Percentiles rank a stretch among this genome's conserved stretches.
phyloP scores from a whole-genome alignment of 2,888 invertebrate species.

The Sarcophaga variegata region DNA sequence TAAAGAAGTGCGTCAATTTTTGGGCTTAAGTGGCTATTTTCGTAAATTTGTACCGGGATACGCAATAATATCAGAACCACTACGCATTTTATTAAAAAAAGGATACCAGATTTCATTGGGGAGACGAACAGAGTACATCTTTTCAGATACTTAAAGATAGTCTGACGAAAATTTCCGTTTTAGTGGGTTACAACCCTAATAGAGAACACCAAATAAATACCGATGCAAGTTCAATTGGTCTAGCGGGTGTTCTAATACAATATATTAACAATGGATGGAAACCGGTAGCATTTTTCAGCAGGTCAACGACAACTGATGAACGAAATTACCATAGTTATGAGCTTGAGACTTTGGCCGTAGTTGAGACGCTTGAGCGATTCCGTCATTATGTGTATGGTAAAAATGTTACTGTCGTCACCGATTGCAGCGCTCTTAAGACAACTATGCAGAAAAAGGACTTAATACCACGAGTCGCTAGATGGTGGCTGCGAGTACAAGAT shows the following conservation, averaged over 20 bases:
- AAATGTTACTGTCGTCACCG: no score
- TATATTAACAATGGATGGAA: not conserved
- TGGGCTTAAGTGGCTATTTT: conserved; percentile 33
- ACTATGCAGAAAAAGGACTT: no score
- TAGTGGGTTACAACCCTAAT: not conserved
- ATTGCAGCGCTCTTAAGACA: no score
- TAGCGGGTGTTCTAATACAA: not conserved
- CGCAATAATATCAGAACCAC: conserved; percentile 27
- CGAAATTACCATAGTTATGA: no score
- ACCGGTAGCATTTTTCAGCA: no score
- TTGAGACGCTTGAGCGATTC: no score
- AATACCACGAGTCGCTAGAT: no score
- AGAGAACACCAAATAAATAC: not conserved
- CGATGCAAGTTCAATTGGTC: no score
- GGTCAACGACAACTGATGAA: no score
- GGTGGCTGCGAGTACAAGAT: no score
- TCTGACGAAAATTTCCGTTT: not conserved
- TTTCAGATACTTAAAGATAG: not conserved
- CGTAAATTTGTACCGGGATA: conserved; percentile 42
- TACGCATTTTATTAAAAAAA: conserved; percentile 17
- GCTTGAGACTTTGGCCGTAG: no score
- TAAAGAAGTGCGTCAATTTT: conserved; percentile 27
- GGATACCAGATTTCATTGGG: not conserved
- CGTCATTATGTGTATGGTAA: no score
- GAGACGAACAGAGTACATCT: not conserved